Percentiles rank a stretch among this genome's conserved stretches.
Evolutionary conservation across 2,888 invertebrate species (phyloP).

Genomic region (Dioctria rufipes): DNA sequence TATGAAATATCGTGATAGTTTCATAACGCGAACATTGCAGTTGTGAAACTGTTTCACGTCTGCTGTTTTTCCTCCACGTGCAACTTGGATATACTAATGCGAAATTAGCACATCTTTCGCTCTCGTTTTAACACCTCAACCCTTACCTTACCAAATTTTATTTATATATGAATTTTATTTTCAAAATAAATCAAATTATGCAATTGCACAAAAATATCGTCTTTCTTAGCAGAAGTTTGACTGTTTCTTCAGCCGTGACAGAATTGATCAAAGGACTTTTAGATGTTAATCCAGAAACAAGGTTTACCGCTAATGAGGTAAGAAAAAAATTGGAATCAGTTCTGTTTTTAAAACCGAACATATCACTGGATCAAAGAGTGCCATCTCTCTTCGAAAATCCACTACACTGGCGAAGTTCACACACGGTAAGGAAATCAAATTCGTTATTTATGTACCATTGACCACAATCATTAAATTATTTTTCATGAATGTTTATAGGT

Average conservation of each 20-base stretch:
- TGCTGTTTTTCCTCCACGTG: too few species aligned
- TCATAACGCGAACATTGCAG: too few species aligned
- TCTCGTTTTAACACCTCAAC: too few species aligned
- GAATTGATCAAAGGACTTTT: constrained; percentile 79
- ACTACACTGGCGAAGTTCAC: background rate
- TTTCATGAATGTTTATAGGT: background rate
- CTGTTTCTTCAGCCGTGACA: constrained; percentile 46
- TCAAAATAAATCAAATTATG: too few species aligned
- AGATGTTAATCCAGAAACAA: constrained; percentile 78
- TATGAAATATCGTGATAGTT: too few species aligned
- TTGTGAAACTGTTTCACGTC: too few species aligned
- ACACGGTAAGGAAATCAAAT: constrained; percentile 9
- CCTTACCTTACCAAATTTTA: too few species aligned
- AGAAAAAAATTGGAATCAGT: constrained; percentile 58
- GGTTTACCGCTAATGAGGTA: constrained; percentile 79
- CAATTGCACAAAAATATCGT: constrained; percentile 26
- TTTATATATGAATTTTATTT: constrained; percentile 7
- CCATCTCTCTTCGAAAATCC: constrained; percentile 60
- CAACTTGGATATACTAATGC: too few species aligned
- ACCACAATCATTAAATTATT: background rate
- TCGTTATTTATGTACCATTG: background rate
- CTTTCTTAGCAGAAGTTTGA: constrained; percentile 48
- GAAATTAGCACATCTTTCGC: too few species aligned
- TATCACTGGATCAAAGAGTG: constrained; percentile 64
- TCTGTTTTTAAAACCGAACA: constrained; percentile 40